Percentiles rank a stretch among this genome's conserved stretches.
Conservation (phyloP, 2,797 vertebrate species). For the Rallus crepitans region DNA sequence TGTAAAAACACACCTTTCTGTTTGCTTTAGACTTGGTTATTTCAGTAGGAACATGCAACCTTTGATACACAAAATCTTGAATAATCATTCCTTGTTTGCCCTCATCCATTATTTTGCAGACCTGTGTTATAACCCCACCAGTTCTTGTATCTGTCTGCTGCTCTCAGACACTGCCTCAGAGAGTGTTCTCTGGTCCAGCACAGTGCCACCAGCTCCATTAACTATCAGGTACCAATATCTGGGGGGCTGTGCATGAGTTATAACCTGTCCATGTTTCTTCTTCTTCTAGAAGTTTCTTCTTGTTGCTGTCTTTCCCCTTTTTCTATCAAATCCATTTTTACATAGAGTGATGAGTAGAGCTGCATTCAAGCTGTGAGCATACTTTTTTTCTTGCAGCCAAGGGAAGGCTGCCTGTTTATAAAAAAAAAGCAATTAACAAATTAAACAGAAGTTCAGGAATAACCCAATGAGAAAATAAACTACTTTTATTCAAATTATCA, state of each 20-base stretch:
- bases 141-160: neutral
- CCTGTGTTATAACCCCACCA: neutral
- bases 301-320: neutral
- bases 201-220: neutral
- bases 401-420: neutral
- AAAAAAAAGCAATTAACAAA: neutral
- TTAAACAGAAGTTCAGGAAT: slow-evolving; percentile 3
- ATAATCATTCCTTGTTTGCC: neutral
- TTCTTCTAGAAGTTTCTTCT: neutral
- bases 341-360: neutral
- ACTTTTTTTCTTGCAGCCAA: neutral
- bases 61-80: neutral
- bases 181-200: neutral
- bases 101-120: neutral
- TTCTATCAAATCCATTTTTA: neutral
- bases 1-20: neutral
- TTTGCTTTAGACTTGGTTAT: neutral
- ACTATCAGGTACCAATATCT: neutral
- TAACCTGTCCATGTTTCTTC: neutral
- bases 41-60: neutral
- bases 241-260: neutral
- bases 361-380: neutral
- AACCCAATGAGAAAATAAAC: slow-evolving; percentile 80
- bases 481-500: slow-evolving; percentile 78
- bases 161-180: neutral